These are phyloP conservation scores for Lepidocyrtoides sp. DNA, from an alignment of 2,888 invertebrate species.

Conservation along the genomic window DNA sequence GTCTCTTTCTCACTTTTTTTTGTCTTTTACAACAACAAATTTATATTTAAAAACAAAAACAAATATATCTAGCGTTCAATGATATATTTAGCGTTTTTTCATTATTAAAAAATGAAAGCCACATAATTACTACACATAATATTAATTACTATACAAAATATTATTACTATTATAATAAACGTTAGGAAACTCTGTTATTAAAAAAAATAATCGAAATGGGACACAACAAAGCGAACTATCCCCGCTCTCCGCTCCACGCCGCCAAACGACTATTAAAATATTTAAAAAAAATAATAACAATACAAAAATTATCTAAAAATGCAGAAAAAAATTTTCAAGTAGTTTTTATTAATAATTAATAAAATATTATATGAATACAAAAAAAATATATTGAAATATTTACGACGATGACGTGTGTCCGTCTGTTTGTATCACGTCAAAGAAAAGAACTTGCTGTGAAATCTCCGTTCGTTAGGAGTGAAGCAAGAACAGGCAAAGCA, in stretches of 20 bases:
- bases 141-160: conserved; percentile 5
- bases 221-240: conserved; percentile 72
- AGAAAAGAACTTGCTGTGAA: background rate
- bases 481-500: background rate
- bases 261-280: conserved; percentile 42
- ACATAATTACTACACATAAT: background rate
- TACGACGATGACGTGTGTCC: conserved; percentile 22
- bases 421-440: conserved; percentile 15
- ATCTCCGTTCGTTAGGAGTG: conserved; percentile 9
- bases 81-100: conserved; percentile 55
- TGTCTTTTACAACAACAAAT: conserved; percentile 72
- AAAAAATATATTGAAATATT: background rate
- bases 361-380: conserved; percentile 10
- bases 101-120: background rate
- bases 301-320: background rate
- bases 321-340: conserved; percentile 47
- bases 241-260: conserved; percentile 67
- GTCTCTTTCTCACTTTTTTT: conserved; percentile 80
- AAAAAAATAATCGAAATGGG: conserved; percentile 67
- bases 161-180: background rate
- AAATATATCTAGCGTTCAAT: conserved; percentile 54
- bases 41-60: conserved; percentile 53
- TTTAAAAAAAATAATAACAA: conserved; percentile 38
- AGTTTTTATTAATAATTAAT: conserved; percentile 19
- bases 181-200: conserved; percentile 28